Conservation (phyloP, 2,113 vertebrate species). For the Alosa alosa region DNA sequence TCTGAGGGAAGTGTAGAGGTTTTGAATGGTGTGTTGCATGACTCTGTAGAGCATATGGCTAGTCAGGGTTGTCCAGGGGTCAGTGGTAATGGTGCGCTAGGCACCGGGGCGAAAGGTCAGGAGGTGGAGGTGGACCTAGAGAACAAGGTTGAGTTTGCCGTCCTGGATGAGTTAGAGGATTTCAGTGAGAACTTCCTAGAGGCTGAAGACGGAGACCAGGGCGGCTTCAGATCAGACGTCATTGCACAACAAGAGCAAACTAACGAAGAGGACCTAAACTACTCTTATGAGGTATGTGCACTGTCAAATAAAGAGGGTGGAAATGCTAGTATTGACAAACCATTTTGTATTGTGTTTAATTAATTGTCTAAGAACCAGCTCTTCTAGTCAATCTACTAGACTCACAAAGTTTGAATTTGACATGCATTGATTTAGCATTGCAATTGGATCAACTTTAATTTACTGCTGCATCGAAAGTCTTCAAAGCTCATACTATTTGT, state of each 20-base stretch:
- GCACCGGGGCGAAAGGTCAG: conserved; percentile 75
- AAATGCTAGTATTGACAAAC: neutral
- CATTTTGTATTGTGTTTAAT: neutral
- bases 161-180: conserved; percentile 96
- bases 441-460: neutral
- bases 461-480: neutral
- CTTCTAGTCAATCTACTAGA: neutral
- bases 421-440: neutral
- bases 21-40: conserved; percentile 87
- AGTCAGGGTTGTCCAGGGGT: conserved; percentile 66
- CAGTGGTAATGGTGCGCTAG: conserved; percentile 65
- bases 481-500: neutral
- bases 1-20: conserved; percentile 71
- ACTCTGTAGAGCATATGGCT: conserved; percentile 67
- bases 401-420: neutral
- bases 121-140: conserved; percentile 86
- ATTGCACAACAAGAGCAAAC: conserved; percentile 90
- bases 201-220: conserved; percentile 81
- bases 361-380: neutral
- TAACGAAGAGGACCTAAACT: conserved; percentile 85
- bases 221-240: conserved; percentile 88
- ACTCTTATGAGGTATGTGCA: conserved; percentile 89
- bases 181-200: conserved; percentile 96
- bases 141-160: conserved; percentile 97
- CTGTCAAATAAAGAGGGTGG: neutral